Percentiles rank a stretch among this genome's conserved stretches.
phyloP scores from a whole-genome alignment of 2,888 invertebrate species.

The Epiblema foenella region DNA sequence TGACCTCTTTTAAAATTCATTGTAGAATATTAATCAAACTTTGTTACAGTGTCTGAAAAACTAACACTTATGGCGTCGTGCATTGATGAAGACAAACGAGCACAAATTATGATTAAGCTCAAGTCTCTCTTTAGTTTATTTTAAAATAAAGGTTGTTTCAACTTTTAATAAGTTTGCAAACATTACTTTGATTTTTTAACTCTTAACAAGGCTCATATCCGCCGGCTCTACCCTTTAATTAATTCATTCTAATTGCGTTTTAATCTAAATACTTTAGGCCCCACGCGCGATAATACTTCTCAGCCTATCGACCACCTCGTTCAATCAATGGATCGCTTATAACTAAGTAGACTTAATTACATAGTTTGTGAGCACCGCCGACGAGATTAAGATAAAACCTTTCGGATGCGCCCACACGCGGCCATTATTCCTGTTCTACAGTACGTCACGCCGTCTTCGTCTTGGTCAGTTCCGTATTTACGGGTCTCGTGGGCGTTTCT shows the following conservation, averaged over 20 bases:
- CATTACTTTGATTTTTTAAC: neutral
- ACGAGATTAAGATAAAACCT: constrained; percentile 40
- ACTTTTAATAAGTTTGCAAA: constrained; percentile 2
- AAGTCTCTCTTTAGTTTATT: constrained; percentile 48
- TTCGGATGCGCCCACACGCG: constrained; percentile 40
- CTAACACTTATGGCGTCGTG: constrained; percentile 49
- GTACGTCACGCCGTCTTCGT: constrained; percentile 48
- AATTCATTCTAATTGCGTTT: neutral
- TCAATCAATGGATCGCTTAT: constrained; percentile 46
- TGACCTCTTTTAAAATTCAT: constrained; percentile 35
- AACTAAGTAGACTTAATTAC: constrained; percentile 32
- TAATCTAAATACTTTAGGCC: constrained; percentile 13
- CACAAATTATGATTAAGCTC: constrained; percentile 51
- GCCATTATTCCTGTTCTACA: constrained; percentile 40
- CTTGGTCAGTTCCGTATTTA: constrained; percentile 56
- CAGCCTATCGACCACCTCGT: constrained; percentile 36
- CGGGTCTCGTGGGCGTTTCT: constrained; percentile 55
- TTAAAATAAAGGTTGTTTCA: constrained; percentile 12
- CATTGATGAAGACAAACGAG: constrained; percentile 49
- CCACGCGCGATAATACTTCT: constrained; percentile 16
- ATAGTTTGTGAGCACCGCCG: constrained; percentile 26
- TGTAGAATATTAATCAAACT: constrained; percentile 26
- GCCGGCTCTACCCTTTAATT: neutral
- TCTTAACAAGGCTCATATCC: neutral
- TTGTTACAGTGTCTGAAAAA: constrained; percentile 47